Base-by-base conservation (phyloP, 2,113 vertebrate species). In the Eupsittula cactorum region DNA sequence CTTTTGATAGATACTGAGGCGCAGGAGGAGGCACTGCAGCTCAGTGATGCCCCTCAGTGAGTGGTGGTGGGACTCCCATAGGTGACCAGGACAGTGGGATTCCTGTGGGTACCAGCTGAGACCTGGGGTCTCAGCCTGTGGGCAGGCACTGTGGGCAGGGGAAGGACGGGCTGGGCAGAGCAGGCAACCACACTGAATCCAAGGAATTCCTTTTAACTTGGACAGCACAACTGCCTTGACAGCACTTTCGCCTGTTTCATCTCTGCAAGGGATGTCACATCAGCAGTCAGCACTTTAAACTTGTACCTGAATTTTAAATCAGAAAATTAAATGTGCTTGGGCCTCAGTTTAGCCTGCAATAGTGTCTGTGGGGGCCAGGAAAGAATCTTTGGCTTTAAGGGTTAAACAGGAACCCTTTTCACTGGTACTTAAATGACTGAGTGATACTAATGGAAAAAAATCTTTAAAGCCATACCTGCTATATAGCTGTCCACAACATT, bases 171-270 rank as follows among this genome's bases (percentile, higher is more conserved):
- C 50, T 59, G 69, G 29, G 39, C 39, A 59, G 62, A 63, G 55
- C 20, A 82, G 41, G 16, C 50, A 52, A 52, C 11, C 0, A 1
- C 9, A 11, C 10, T 13, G 39, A 62, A 90, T 24, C 13, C 52
- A 37, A 23, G 21, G 23, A 62, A 47, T 53, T 42, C 52, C 52
- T 49, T 55, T 63, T 46, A n/a, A 57, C 29, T 80, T 25, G 52
- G n/a, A 50, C 46, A 33, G 25, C 29, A 25, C 0, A 1, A n/a
- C 31, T 0, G 0, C 46, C 64, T 50, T 92, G 13, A 13, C 24
- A 50, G 41, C 0, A 0, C 11, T 79, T 68, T 57, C 15, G 27
- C 28, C 28, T 31, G 1, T 33, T 59, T 64, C 7, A 0, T 42
- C 44, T 77, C 63, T 35, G 21, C 81, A 73, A 57, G 46, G 17